A percentile compares a stretch with the other conserved stretches of the same genome.
Conservation (phyloP, 2,113 vertebrate species). For the Gymnobelideus leadbeateri region DNA sequence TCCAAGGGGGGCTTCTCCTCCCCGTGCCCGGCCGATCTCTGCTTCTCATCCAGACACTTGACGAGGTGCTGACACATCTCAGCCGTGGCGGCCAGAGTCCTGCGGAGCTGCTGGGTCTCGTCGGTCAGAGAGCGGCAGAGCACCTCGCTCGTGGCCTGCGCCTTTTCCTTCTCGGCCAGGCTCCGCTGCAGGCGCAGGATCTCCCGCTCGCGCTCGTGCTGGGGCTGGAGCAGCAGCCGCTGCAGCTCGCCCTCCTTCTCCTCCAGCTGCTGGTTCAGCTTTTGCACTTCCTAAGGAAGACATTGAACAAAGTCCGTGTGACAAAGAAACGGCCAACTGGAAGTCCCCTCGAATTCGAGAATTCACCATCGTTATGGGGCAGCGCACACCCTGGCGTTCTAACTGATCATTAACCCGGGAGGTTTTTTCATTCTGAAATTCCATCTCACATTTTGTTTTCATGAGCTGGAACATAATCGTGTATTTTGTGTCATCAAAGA, state of each 20-base stretch:
- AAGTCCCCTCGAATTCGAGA: not conserved
- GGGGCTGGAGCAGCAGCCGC: slow-evolving; percentile 82
- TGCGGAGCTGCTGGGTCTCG: slow-evolving; percentile 90
- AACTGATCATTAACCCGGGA: too few species aligned
- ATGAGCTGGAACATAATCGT: not conserved
- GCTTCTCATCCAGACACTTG: slow-evolving; percentile 86
- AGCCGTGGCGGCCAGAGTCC: slow-evolving; percentile 89
- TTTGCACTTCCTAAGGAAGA: slow-evolving; percentile 88
- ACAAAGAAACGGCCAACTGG: slow-evolving; percentile 7
- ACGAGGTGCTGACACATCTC: slow-evolving; percentile 94
- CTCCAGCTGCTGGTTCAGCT: slow-evolving; percentile 83
- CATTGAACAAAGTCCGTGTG: slow-evolving; percentile 21
- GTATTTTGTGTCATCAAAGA: not conserved
- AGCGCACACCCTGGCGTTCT: fast-evolving
- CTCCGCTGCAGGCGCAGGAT: slow-evolving; percentile 84
- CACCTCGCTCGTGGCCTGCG: slow-evolving; percentile 87
- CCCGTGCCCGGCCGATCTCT: slow-evolving; percentile 56
- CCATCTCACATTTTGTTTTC: not conserved
- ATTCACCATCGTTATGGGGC: fast-evolving
- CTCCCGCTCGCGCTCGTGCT: slow-evolving; percentile 87
- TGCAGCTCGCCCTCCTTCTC: slow-evolving; percentile 88
- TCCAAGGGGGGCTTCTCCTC: slow-evolving; percentile 66
- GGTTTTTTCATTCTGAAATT: not conserved
- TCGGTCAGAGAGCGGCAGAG: slow-evolving; percentile 91
- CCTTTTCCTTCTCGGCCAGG: slow-evolving; percentile 86